phyloP scores from a whole-genome alignment of 1,140 invertebrate species.

The Wasmannia auropunctata region DNA sequence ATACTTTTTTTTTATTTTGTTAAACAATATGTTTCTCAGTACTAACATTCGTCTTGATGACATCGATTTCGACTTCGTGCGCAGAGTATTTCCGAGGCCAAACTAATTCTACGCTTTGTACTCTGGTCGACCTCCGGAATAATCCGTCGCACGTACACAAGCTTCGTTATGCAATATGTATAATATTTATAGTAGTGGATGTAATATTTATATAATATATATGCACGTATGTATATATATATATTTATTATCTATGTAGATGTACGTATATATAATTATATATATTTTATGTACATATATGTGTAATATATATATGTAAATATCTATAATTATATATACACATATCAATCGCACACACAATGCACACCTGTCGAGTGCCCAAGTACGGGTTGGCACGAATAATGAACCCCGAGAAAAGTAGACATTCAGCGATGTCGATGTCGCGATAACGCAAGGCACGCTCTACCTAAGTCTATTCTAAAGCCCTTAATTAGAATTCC shows the following conservation, averaged over 20 bases:
- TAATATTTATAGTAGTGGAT: conserved; percentile 36
- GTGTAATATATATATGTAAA: background rate
- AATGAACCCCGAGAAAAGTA: conserved; percentile 15
- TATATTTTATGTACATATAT: conserved; percentile 24
- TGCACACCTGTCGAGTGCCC: conserved; percentile 10
- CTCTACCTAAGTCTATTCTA: conserved; percentile 48
- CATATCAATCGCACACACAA: conserved; percentile 4
- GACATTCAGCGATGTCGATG: conserved; percentile 20
- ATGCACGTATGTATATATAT: conserved; percentile 15
- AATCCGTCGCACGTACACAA: conserved; percentile 74
- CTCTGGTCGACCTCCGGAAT: conserved; percentile 82
- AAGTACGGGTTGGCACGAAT: conserved; percentile 25
- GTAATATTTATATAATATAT: conserved; percentile 44
- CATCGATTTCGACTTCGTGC: conserved; percentile 68
- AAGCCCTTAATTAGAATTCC: conserved; percentile 41
- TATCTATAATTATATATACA: background rate
- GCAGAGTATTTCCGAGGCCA: conserved; percentile 80
- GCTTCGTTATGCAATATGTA: conserved; percentile 37
- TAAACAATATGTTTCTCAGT: conserved; percentile 22
- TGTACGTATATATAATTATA: conserved; percentile 25
- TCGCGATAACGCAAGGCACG: conserved; percentile 41
- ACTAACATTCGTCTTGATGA: conserved; percentile 64
- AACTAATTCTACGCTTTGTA: conserved; percentile 84
- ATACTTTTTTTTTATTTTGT: conserved; percentile 3
- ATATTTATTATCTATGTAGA: background rate